These are phyloP conservation scores for Dryocosmus kuriphilus DNA, from an alignment of 2,888 invertebrate species.

Conservation along the genomic window DNA sequence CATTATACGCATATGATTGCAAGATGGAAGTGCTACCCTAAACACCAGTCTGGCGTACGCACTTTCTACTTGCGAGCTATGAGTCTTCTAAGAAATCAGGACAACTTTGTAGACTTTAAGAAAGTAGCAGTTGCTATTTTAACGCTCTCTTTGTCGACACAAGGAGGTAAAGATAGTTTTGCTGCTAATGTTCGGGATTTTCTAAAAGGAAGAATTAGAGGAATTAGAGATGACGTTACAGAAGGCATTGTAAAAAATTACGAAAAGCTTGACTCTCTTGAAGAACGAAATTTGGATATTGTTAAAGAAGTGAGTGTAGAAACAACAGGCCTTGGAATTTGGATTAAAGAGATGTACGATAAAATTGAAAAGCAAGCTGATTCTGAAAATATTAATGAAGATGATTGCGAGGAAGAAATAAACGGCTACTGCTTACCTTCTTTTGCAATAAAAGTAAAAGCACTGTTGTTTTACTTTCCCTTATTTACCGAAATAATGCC, in stretches of 20 bases:
- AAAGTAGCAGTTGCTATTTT: background rate
- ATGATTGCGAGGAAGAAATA: background rate
- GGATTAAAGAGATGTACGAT: background rate
- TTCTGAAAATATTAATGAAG: background rate
- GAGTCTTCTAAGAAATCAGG: background rate
- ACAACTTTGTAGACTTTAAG: background rate
- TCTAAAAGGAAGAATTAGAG: constrained; percentile 4
- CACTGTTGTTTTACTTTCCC: constrained; percentile 46
- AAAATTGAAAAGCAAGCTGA: background rate
- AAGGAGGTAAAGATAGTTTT: background rate
- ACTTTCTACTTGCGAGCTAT: too few species aligned
- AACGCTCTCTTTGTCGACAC: background rate
- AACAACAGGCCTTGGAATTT: background rate
- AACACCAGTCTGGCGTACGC: too few species aligned
- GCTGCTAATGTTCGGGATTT: background rate
- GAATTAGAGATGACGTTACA: background rate
- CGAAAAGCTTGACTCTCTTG: background rate
- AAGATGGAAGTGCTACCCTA: constrained; percentile 41
- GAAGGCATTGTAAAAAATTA: constrained; percentile 13
- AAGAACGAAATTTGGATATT: background rate
- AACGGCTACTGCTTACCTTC: constrained; percentile 42
- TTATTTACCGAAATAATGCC: constrained; percentile 45
- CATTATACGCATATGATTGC: constrained; percentile 43
- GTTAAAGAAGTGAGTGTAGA: background rate
- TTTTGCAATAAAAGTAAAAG: constrained; percentile 42